Evolutionary conservation across 2,888 invertebrate genomes (phyloP).

Genomic region (Eupithecia subfuscata): DNA sequence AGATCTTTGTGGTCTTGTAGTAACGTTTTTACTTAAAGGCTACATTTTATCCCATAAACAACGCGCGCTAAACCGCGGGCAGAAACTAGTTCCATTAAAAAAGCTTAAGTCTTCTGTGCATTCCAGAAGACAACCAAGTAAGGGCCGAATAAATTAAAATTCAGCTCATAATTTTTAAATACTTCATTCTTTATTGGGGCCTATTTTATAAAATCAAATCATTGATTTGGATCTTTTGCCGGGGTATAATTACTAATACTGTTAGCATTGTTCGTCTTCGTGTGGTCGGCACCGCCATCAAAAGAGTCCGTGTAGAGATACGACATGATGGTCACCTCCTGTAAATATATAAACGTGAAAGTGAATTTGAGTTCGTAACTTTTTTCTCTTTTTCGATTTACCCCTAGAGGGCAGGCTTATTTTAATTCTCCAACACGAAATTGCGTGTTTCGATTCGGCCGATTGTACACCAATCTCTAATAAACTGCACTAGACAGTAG

Average conservation of each 20-base stretch:
- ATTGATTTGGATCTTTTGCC: neutral
- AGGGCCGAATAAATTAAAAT: neutral
- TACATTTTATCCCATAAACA: too few species aligned
- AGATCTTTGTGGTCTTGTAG: too few species aligned
- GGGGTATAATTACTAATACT: neutral
- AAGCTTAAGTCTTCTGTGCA: too few species aligned
- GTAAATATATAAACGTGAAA: constrained; percentile 25
- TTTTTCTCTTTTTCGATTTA: neutral
- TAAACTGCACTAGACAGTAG: too few species aligned
- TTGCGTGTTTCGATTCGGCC: too few species aligned
- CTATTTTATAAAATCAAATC: neutral
- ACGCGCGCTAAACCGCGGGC: too few species aligned
- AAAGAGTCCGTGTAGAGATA: constrained; percentile 69
- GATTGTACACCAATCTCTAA: too few species aligned
- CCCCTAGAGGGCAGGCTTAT: too few species aligned
- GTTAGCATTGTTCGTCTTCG: constrained; percentile 9
- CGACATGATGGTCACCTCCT: constrained; percentile 71
- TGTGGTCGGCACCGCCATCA: constrained; percentile 48
- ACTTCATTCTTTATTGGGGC: neutral
- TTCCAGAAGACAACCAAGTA: too few species aligned
- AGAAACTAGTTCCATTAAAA: too few species aligned
- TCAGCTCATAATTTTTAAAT: neutral
- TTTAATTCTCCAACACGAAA: too few species aligned
- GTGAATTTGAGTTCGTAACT: too few species aligned
- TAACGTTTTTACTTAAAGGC: neutral